A percentile compares a stretch with the other conserved stretches of the same genome.
These are phyloP conservation scores for Diadophis punctatus DNA, from an alignment of 2,113 vertebrate species.

Conservation along the genomic window DNA sequence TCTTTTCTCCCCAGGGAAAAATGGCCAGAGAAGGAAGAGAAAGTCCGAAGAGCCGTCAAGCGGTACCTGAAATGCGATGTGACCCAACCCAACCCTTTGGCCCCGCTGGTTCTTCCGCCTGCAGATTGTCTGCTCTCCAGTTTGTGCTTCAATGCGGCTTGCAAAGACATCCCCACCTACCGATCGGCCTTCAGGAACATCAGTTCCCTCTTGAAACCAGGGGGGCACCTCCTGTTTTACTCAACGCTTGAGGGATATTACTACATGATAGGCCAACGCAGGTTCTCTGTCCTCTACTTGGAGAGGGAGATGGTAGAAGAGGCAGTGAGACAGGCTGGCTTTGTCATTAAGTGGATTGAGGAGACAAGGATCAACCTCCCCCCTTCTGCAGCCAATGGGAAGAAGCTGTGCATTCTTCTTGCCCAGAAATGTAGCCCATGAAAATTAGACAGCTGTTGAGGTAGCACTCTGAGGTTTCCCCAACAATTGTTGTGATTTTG, in stretches of 20 bases:
- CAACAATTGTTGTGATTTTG: neutral
- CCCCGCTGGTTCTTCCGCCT: neutral
- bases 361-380: too few species aligned
- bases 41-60: conserved; percentile 49
- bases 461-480: neutral
- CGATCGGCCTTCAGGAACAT: conserved; percentile 34
- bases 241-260: conserved; percentile 49
- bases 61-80: conserved; percentile 67
- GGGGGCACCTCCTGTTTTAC: conserved; percentile 62
- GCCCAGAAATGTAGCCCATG: neutral
- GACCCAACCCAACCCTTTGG: conserved; percentile 57
- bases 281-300: conserved; percentile 61
- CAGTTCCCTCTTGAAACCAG: conserved; percentile 50
- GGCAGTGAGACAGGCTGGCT: neutral
- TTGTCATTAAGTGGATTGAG: neutral
- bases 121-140: conserved; percentile 64
- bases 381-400: too few species aligned
- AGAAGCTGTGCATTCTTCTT: neutral
- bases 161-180: conserved; percentile 60
- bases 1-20: conserved; percentile 38
- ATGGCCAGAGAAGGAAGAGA: conserved; percentile 58
- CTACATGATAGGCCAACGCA: conserved; percentile 51
- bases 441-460: too few species aligned
- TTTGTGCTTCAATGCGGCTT: conserved; percentile 63
- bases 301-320: conserved; percentile 26